phyloP scores from a whole-genome alignment of 2,113 vertebrate genomes.

The Dasyurus viverrinus region DNA sequence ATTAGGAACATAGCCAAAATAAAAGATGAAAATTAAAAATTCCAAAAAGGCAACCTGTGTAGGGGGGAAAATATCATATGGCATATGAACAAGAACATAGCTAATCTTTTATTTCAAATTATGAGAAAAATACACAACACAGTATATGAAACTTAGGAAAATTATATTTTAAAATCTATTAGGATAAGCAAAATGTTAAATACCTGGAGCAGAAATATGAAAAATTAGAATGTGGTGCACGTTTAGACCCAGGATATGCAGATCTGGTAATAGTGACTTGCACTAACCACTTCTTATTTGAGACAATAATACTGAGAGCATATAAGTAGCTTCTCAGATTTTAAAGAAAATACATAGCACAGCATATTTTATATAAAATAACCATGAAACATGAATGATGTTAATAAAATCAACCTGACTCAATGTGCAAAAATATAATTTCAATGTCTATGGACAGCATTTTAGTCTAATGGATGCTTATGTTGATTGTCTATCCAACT shows the following conservation, averaged over 20 bases:
- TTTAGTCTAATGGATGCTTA: not conserved
- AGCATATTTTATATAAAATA: not conserved
- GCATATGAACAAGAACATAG: not conserved
- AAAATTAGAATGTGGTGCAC: not conserved
- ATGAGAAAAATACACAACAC: not conserved
- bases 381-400: not conserved
- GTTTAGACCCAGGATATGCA: not conserved
- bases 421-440: not conserved
- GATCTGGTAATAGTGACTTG: not conserved
- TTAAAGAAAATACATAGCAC: not conserved
- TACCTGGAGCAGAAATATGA: not conserved
- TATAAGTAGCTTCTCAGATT: not conserved
- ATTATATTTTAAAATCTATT: not conserved
- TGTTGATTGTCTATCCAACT: not conserved
- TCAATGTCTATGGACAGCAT: not conserved
- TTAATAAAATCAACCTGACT: not conserved
- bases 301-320: not conserved
- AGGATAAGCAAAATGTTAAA: not conserved
- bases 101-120: not conserved
- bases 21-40: not conserved
- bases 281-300: not conserved
- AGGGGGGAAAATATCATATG: not conserved
- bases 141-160: not conserved
- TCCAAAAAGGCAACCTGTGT: not conserved
- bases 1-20: not conserved